Evolutionary conservation across 2,113 vertebrate species (phyloP).

Genomic region (Vicugna pacos): DNA sequence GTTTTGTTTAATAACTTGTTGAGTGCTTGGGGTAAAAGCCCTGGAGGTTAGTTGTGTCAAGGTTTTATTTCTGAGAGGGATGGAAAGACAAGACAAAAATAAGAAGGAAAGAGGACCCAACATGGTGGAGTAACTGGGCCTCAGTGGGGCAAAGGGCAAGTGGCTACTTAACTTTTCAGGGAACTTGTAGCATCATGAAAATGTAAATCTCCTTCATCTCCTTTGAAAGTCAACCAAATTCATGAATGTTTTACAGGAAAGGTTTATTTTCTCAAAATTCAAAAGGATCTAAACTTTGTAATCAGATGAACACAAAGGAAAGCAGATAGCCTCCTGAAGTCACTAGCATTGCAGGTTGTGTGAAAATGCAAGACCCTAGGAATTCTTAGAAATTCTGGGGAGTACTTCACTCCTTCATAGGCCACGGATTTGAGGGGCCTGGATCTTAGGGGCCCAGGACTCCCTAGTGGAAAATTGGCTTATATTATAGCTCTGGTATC

Average conservation of each 20-base stretch:
- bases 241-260: background rate
- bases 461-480: background rate
- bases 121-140: background rate
- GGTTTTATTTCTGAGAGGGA: background rate
- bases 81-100: background rate
- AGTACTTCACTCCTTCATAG: background rate
- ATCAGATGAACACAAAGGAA: background rate
- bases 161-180: background rate
- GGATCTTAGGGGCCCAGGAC: background rate
- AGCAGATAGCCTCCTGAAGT: background rate
- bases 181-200: background rate
- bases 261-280: constrained; percentile 15
- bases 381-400: background rate
- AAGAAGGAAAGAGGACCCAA: background rate
- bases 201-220: constrained; percentile 4
- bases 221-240: background rate
- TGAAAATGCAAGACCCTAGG: background rate
- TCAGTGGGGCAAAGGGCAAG: background rate
- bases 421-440: background rate
- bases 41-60: background rate
- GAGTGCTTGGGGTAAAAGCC: background rate
- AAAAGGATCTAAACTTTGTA: background rate
- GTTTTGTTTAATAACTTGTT: background rate
- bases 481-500: background rate
- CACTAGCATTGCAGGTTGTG: background rate